These are phyloP conservation scores for Apteryx mantelli DNA, from an alignment of 2,113 vertebrate genomes.

Conservation along the genomic window DNA sequence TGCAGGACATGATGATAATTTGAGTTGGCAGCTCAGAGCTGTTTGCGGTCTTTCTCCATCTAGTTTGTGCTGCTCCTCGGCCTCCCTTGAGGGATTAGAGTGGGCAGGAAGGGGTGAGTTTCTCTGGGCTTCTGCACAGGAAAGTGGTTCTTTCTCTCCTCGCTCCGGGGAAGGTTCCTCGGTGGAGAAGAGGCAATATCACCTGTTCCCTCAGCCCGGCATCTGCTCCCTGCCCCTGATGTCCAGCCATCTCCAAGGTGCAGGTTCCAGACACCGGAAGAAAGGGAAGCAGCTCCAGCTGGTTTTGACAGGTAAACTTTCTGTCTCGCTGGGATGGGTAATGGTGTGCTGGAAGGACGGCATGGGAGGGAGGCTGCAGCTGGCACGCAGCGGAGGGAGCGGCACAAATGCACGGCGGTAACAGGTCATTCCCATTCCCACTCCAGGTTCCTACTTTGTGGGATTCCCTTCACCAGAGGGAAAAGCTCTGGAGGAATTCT, in stretches of 20 bases:
- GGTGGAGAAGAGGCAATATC: neutral
- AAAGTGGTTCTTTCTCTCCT: slow-evolving; percentile 8
- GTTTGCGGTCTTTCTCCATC: slow-evolving; percentile 6
- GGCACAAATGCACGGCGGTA: neutral
- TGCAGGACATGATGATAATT: neutral
- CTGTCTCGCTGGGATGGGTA: neutral
- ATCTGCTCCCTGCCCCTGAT: slow-evolving; percentile 28
- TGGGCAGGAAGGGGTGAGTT: neutral
- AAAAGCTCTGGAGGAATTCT: neutral
- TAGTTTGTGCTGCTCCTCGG: neutral
- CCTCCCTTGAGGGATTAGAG: neutral
- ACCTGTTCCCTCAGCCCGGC: neutral
- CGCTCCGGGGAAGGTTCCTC: neutral
- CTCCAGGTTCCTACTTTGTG: neutral
- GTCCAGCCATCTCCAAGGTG: slow-evolving; percentile 36
- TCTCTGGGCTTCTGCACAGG: neutral
- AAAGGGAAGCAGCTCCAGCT: slow-evolving; percentile 52
- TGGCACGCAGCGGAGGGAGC: neutral
- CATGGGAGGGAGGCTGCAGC: neutral
- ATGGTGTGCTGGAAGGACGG: neutral
- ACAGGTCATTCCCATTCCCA: neutral
- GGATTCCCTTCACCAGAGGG: neutral
- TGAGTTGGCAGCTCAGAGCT: slow-evolving; percentile 22
- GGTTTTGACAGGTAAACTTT: slow-evolving; percentile 63
- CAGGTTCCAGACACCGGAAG: slow-evolving; percentile 16